phyloP scores from a whole-genome alignment of 2,888 invertebrate species.

The Mongoloraphidia duomilia region DNA sequence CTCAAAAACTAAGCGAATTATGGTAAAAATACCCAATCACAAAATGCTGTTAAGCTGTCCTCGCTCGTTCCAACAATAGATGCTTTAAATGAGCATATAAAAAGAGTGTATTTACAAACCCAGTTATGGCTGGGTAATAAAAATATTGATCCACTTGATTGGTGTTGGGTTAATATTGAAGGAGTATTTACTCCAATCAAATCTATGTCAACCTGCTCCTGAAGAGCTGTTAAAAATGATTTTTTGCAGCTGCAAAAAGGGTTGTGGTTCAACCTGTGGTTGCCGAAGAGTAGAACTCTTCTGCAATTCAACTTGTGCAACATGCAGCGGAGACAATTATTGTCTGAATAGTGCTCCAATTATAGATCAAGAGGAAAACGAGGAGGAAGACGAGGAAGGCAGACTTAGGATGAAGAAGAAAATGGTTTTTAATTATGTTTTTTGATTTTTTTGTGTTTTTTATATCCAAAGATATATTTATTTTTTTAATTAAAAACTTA shows the following conservation, averaged over 20 bases:
- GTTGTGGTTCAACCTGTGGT: background rate
- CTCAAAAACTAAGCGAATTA: too few relatives aligned
- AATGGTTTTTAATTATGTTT: too few relatives aligned
- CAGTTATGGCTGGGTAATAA: conserved; percentile 8
- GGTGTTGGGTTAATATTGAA: conserved; percentile 6
- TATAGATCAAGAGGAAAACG: conserved; percentile 1
- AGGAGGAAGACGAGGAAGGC: background rate
- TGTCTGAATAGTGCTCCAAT: conserved; percentile 3
- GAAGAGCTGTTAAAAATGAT: conserved; percentile 2
- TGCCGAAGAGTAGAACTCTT: background rate
- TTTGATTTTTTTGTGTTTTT: too few relatives aligned
- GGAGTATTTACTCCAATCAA: background rate
- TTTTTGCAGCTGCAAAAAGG: conserved; percentile 2
- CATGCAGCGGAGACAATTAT: background rate
- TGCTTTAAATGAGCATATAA: conserved; percentile 6
- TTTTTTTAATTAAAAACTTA: too few relatives aligned
- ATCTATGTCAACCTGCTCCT: background rate
- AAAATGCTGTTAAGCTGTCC: conserved; percentile 5
- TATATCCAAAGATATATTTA: too few relatives aligned
- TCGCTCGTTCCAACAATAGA: conserved; percentile 7
- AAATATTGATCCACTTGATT: conserved; percentile 5
- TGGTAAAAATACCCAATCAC: too few relatives aligned
- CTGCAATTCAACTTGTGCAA: background rate
- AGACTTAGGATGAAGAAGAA: too few relatives aligned
- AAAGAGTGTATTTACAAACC: conserved; percentile 6